These are phyloP conservation scores for Heterodera schachtii DNA, from an alignment of 1,140 invertebrate genomes.

Conservation along the genomic window DNA sequence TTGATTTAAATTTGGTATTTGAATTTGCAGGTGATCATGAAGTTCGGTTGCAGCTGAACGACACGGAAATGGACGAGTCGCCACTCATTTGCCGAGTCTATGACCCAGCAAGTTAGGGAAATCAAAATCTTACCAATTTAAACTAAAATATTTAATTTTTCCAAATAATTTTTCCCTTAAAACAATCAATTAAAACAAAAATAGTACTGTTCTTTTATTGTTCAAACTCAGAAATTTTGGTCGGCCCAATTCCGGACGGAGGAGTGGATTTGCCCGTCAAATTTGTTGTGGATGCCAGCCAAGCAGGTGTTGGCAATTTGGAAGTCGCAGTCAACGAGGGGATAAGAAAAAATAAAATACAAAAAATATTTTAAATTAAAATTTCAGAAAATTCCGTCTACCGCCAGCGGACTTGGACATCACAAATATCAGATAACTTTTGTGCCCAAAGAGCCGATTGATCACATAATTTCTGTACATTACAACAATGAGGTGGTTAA, in stretches of 20 bases:
- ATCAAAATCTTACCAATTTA: no score
- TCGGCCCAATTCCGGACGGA: constrained; percentile 81
- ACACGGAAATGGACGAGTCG: constrained; percentile 38
- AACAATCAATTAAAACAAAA: no score
- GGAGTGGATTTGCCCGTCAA: constrained; percentile 87
- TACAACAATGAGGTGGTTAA: constrained; percentile 83
- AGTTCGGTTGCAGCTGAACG: constrained; percentile 73
- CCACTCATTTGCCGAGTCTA: constrained; percentile 80
- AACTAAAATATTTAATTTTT: not conserved
- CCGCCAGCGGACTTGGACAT: constrained; percentile 91
- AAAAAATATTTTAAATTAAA: constrained; percentile 71
- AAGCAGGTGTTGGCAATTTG: constrained; percentile 94
- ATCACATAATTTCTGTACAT: constrained; percentile 91
- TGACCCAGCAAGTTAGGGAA: constrained; percentile 73
- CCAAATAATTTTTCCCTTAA: not conserved
- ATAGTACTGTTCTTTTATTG: not conserved
- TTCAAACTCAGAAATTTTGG: constrained; percentile 76
- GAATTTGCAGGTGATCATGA: constrained; percentile 80
- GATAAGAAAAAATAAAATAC: constrained; percentile 70
- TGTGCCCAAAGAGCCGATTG: constrained; percentile 85
- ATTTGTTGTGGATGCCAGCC: constrained; percentile 89
- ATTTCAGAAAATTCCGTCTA: constrained; percentile 75
- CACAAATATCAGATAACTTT: constrained; percentile 94
- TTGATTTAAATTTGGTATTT: not conserved
- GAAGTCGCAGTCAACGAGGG: constrained; percentile 95